Base-by-base conservation (phyloP, 1,140 invertebrate species). In the Caenorhabditis brenneri region DNA sequence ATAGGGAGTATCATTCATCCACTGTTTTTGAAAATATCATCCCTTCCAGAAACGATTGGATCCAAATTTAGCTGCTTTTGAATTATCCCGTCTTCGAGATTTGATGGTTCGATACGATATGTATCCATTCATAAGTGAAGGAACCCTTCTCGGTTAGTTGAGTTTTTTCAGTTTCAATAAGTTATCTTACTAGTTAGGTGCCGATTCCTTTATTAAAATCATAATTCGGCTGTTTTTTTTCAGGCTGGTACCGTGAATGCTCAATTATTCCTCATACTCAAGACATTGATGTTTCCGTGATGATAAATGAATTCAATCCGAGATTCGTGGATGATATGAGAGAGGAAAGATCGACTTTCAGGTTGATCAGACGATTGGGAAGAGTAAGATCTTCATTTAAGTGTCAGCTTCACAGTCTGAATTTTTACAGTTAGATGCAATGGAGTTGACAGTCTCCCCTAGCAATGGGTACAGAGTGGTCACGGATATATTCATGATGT, bases 161-260 rank as follows among this genome's bases (percentile, higher is more conserved):
- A n/a, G n/a, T n/a, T n/a, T 15, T n/a, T 55, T 55, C 60, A 65
- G 27, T 42, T 29, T 69, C 0, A 27, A 36, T 16, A n/a, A n/a
- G n/a, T n/a, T n/a, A 58, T 58, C 29, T 27, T 58, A 10, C 22
- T 9, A 9, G 55, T 9, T 58, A 31, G 29, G 16, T 1, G 22
- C 7, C n/a, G n/a, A n/a, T n/a, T n/a, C n/a, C n/a, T n/a, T n/a
- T n/a, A n/a, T n/a, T n/a, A n/a, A n/a, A n/a, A n/a, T n/a, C 24
- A 10, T 60, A n/a, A 19, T 10, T 16, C 22, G 16, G 22, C 22
- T 55, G 80, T 55, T 24, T 39, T 36, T 10, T 46, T 85, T 7
- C 24, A 85, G 84, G 84, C 16, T 85, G 84, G 84, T 85, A 85
- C 69, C 84, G 84, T 2, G 84, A 85, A 48, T 85, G 84, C 33